Percentiles rank a stretch among this genome's conserved stretches.
Evolutionary conservation across 2,797 vertebrate genomes (phyloP).

Genomic region (Macroramphosus scolopax): DNA sequence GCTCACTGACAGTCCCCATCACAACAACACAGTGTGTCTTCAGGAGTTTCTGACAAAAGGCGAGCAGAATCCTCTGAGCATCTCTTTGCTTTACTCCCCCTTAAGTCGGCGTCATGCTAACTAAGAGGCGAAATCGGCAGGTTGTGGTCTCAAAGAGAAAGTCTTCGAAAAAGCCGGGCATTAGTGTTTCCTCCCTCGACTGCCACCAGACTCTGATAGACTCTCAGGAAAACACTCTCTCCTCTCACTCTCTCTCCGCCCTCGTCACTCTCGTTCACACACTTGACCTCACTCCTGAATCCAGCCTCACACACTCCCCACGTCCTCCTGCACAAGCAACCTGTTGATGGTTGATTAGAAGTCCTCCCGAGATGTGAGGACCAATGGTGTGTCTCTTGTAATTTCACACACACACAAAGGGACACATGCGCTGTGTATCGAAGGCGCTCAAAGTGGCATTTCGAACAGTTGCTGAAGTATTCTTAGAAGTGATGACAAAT

Average conservation of each 20-base stretch:
- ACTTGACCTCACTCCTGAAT: constrained; percentile 59
- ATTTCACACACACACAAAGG: not conserved
- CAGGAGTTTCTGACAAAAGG: constrained; percentile 26
- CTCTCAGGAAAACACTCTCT: constrained; percentile 43
- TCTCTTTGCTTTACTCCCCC: constrained; percentile 19
- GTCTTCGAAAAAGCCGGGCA: constrained; percentile 4
- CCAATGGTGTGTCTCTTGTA: not conserved
- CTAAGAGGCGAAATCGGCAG: not conserved
- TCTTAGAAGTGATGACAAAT: constrained; percentile 69
- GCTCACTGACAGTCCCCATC: constrained; percentile 90
- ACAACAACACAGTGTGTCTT: constrained; percentile 17
- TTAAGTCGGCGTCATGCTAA: constrained; percentile 5
- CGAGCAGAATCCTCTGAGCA: constrained; percentile 23
- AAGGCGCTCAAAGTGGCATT: constrained; percentile 43
- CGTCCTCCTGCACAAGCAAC: not conserved
- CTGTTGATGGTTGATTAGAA: too few relatives aligned
- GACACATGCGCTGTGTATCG: not conserved
- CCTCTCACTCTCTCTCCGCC: constrained; percentile 34
- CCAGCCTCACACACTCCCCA: constrained; percentile 18
- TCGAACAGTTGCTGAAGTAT: constrained; percentile 68
- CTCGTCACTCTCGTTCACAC: constrained; percentile 48
- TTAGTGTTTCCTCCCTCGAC: constrained; percentile 28
- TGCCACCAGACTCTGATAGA: constrained; percentile 51
- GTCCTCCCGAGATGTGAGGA: too few relatives aligned
- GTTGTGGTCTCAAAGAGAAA: constrained; percentile 9